These are phyloP conservation scores for Rhizomys pruinosus DNA, from an alignment of 2,113 vertebrate genomes.

Conservation along the genomic window DNA sequence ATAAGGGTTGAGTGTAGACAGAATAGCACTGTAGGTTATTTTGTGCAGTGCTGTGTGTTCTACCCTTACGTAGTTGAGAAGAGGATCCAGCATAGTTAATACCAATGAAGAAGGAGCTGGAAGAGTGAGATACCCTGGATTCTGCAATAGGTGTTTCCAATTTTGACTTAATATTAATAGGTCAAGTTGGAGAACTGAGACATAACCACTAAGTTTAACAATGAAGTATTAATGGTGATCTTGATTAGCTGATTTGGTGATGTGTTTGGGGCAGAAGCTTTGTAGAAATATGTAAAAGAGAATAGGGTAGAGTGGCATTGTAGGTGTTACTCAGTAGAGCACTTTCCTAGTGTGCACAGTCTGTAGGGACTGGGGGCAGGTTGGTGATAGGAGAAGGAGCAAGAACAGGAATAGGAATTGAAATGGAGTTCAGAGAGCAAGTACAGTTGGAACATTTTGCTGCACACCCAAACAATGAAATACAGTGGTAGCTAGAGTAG, in stretches of 20 bases:
- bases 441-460: slow-evolving; percentile 1
- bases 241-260: not conserved
- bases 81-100: not conserved
- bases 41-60: not conserved
- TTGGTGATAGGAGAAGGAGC: not conserved
- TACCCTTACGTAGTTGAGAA: not conserved
- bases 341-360: not conserved
- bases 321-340: not conserved
- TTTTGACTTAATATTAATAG: not conserved
- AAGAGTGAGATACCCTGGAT: not conserved
- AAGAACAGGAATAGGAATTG: not conserved
- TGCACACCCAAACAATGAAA: not conserved
- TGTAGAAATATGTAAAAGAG: not conserved
- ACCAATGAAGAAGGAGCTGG: not conserved
- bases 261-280: too few relatives aligned
- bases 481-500: not conserved
- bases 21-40: not conserved
- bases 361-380: not conserved
- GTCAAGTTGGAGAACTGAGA: not conserved
- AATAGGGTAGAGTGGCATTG: not conserved
- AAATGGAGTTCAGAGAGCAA: not conserved
- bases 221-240: not conserved
- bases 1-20: not conserved
- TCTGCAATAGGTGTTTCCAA: not conserved
- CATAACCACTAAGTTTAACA: not conserved